Base-by-base conservation (phyloP, 2,797 vertebrate species). In the Gymnocypris eckloni region DNA sequence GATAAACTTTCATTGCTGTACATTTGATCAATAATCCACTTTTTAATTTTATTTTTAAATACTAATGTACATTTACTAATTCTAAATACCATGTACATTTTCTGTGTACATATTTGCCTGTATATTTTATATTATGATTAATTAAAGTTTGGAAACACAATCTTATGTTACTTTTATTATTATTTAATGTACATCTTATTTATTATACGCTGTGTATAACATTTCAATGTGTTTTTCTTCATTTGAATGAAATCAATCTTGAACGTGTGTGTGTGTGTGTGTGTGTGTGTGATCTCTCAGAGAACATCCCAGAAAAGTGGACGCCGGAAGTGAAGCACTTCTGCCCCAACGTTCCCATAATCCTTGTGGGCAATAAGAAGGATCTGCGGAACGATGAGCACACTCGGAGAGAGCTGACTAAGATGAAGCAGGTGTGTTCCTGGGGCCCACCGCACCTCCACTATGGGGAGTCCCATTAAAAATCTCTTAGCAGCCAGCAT, bases 291-390 rank as follows among this genome's bases (percentile, higher is more conserved):
- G 25, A 75, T 67, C 70, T 28, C 89, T 88, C 92, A 99, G 98
- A 99, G 92, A 99, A 99, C 90, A 99, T 99, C 90, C 97, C 98
- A 0, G 98, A 99, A 93, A 99, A 99, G 92, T 99, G 98, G 98
- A 99, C 98, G 0, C 98, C 98, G 0, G 98, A 99, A 93, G 98
- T 99, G 93, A 99, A 98, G 91, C 98, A 99, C 91, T 99, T 99
- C 92, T 99, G 98, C 91, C 98, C 98, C 90, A 99, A 97, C 0
- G 97, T 99, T 84, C 98, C 98, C 86, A 99, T 99, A 93, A 99
- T 99, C 94, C 95, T 99, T 28, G 97, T 99, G 91, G 98, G 97
- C 28, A 99, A 99, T 92, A 99, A 99, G 92, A 99, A 98, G 94
- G 98, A 99, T 93, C 95, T 99, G 92, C 92, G 98, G 89, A 97